These are phyloP conservation scores for Papilio glaucus DNA, from an alignment of 1,140 invertebrate genomes.

Conservation along the genomic window DNA sequence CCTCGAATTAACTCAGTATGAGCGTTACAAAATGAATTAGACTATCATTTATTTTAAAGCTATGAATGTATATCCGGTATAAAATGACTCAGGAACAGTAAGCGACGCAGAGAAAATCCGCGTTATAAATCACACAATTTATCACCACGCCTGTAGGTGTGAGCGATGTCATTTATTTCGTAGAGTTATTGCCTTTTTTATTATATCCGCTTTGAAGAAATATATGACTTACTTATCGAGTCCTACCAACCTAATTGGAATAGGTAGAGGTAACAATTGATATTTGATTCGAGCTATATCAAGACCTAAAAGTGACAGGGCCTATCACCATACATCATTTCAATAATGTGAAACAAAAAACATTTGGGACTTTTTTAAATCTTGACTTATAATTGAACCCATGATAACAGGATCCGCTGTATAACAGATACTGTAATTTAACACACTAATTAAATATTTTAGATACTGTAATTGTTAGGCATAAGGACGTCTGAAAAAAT, in stretches of 20 bases:
- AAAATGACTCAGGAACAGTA: neutral
- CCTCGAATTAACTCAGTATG: no score
- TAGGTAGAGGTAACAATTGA: neutral
- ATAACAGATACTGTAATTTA: no score
- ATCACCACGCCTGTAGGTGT: conserved; percentile 15
- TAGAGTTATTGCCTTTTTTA: conserved; percentile 4
- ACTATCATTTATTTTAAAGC: neutral
- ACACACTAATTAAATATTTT: no score
- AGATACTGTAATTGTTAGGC: no score
- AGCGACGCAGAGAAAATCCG: conserved; percentile 10
- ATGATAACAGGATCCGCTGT: no score
- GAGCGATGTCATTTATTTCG: conserved; percentile 11
- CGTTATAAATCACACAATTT: conserved; percentile 21
- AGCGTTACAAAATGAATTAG: neutral
- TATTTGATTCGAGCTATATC: neutral
- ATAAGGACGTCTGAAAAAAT: no score
- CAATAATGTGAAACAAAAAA: no score
- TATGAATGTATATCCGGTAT: neutral
- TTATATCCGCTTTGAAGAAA: conserved; percentile 16
- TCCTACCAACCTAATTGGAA: neutral
- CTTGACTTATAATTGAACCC: no score
- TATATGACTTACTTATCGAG: conserved; percentile 5
- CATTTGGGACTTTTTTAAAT: no score
- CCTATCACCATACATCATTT: no score
- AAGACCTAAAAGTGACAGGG: neutral